phyloP scores from a whole-genome alignment of 2,888 invertebrate species.

The Drosophila parthenogenetica region DNA sequence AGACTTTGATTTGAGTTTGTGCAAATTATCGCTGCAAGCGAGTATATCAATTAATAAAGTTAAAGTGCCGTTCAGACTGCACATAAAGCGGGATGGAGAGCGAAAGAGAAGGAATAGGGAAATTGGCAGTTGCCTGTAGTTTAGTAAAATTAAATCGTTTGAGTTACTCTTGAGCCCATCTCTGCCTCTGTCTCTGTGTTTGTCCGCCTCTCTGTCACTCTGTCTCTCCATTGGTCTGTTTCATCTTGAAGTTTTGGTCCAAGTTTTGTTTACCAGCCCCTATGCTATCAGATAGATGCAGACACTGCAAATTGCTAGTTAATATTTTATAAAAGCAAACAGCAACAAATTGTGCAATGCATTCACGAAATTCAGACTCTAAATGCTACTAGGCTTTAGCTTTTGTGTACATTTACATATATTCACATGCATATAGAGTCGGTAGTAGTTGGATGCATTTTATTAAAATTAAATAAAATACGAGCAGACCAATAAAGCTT shows the following conservation, averaged over 20 bases:
- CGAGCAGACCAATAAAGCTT: constrained; percentile 17
- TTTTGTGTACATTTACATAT: constrained; percentile 24
- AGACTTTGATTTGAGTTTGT: constrained; percentile 68
- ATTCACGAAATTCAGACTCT: constrained; percentile 27
- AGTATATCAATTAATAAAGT: constrained; percentile 80
- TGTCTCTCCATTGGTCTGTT: constrained; percentile 19
- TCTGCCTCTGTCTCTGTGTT: constrained; percentile 9
- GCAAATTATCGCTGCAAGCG: constrained; percentile 77
- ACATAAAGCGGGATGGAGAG: not conserved
- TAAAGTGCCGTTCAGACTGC: constrained; percentile 60
- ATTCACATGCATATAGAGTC: not conserved
- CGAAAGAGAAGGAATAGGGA: not conserved
- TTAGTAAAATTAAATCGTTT: constrained; percentile 71
- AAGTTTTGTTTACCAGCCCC: constrained; percentile 58
- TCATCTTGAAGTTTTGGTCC: constrained; percentile 26
- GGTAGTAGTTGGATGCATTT: constrained; percentile 35
- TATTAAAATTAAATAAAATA: constrained; percentile 58
- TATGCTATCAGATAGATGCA: constrained; percentile 57
- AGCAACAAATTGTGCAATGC: constrained; percentile 77
- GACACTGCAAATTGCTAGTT: constrained; percentile 77
- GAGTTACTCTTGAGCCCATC: constrained; percentile 40
- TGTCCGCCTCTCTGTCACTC: constrained; percentile 11
- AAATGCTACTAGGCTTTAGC: constrained; percentile 41
- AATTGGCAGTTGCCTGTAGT: constrained; percentile 22
- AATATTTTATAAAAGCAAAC: constrained; percentile 79